Percentiles rank a stretch among this genome's conserved stretches.
These are phyloP conservation scores for Oreocharis arfaki DNA, from an alignment of 2,113 vertebrate species.

Conservation along the genomic window DNA sequence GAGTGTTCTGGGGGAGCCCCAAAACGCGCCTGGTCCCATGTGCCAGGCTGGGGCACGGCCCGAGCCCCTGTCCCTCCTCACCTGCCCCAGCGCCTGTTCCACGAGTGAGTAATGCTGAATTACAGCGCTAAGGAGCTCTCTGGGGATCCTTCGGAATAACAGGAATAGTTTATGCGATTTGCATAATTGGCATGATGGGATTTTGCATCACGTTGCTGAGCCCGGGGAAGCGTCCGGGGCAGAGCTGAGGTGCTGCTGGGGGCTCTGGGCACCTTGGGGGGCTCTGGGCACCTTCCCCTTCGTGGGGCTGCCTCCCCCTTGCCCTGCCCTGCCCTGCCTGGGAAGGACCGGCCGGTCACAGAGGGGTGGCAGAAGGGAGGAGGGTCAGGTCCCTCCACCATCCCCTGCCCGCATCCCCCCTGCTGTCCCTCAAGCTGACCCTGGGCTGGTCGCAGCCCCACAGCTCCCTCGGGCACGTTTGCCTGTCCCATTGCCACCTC, in stretches of 20 bases:
- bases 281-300: neutral
- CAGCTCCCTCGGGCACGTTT: fast-evolving
- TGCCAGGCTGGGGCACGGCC: neutral
- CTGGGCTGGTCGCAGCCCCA: neutral
- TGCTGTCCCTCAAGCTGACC: fast-evolving
- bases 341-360: fast-evolving
- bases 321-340: neutral
- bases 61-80: neutral
- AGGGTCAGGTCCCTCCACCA: neutral
- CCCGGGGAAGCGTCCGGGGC: neutral
- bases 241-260: neutral
- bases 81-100: neutral
- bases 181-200: constrained; percentile 39
- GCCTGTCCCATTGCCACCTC: fast-evolving
- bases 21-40: fast-evolving
- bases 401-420: neutral
- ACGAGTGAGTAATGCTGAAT: neutral
- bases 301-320: neutral
- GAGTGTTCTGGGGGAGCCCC: neutral
- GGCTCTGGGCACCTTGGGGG: neutral
- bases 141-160: constrained; percentile 26
- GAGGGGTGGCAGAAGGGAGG: neutral
- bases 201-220: constrained; percentile 11
- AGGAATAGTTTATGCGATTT: constrained; percentile 30
- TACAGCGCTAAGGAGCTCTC: constrained; percentile 21